Evolutionary conservation across 1,140 invertebrate genomes (phyloP).

Genomic region (Lerema accius): DNA sequence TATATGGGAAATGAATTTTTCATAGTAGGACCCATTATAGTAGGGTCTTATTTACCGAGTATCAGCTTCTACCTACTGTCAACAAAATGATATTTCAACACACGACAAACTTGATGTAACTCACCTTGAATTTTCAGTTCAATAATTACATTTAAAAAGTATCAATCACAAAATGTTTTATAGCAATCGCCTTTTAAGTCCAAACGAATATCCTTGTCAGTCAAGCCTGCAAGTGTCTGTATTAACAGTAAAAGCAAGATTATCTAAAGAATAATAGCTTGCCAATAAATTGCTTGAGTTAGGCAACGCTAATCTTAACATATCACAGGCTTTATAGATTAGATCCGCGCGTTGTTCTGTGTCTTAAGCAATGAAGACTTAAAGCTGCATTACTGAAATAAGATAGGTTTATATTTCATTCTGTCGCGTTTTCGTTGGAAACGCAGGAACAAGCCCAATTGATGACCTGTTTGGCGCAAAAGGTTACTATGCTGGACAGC

Average conservation of each 20-base stretch:
- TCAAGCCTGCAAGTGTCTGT: not conserved
- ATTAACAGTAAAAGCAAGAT: constrained; percentile 10
- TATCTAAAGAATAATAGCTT: constrained; percentile 3
- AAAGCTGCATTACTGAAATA: too few species aligned
- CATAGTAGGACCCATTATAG: too few species aligned
- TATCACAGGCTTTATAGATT: too few species aligned
- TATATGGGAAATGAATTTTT: too few species aligned
- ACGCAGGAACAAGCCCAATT: too few species aligned
- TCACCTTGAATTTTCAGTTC: constrained; percentile 39
- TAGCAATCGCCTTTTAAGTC: constrained; percentile 1
- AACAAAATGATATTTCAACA: constrained; percentile 42
- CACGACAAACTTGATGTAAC: constrained; percentile 37
- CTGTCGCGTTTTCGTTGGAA: too few species aligned
- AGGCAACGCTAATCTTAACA: not conserved
- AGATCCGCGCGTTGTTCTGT: too few species aligned
- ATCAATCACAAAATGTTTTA: constrained; percentile 19
- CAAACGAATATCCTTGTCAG: constrained; percentile 19
- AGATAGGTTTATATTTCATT: too few species aligned
- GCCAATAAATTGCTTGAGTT: constrained; percentile 1
- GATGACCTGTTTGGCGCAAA: too few species aligned
- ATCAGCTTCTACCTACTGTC: constrained; percentile 1
- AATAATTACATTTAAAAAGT: constrained; percentile 33
- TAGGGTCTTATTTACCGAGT: too few species aligned
- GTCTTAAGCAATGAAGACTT: too few species aligned
- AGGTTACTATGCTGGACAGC: too few species aligned